Conservation (phyloP, 2,888 invertebrate genomes). For the Drosophila ustulata region DNA sequence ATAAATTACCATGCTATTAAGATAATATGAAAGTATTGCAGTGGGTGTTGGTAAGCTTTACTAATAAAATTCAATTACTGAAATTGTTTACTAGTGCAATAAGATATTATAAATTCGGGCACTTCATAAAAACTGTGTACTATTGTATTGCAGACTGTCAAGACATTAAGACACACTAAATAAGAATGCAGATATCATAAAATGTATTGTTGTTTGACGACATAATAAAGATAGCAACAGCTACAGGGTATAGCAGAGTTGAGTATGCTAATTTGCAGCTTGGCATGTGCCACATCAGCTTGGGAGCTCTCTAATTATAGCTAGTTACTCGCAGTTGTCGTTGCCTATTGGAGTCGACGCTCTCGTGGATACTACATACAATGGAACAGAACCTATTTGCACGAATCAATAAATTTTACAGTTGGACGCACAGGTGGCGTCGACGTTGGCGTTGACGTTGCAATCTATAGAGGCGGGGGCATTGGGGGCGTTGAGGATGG, state of each 20-base stretch:
- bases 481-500: not conserved
- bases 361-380: constrained; percentile 17
- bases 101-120: too few relatives aligned
- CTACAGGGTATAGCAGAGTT: constrained; percentile 19
- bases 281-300: constrained; percentile 5
- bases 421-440: constrained; percentile 73
- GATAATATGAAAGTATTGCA: too few relatives aligned
- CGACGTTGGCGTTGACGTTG: constrained; percentile 11
- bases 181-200: too few relatives aligned
- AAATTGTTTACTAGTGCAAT: too few relatives aligned
- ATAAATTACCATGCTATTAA: too few relatives aligned
- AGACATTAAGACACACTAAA: too few relatives aligned
- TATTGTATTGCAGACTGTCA: too few relatives aligned
- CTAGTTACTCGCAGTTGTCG: constrained; percentile 34
- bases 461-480: not conserved
- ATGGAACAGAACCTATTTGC: constrained; percentile 56
- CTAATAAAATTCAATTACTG: too few relatives aligned
- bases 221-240: too few relatives aligned
- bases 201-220: not conserved
- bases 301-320: constrained; percentile 61
- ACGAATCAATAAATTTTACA: constrained; percentile 80
- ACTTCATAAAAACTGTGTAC: too few relatives aligned
- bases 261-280: not conserved
- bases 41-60: too few relatives aligned
- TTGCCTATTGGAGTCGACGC: constrained; percentile 21